phyloP scores from a whole-genome alignment of 2,797 vertebrate genomes.

The Zalophus californianus region DNA sequence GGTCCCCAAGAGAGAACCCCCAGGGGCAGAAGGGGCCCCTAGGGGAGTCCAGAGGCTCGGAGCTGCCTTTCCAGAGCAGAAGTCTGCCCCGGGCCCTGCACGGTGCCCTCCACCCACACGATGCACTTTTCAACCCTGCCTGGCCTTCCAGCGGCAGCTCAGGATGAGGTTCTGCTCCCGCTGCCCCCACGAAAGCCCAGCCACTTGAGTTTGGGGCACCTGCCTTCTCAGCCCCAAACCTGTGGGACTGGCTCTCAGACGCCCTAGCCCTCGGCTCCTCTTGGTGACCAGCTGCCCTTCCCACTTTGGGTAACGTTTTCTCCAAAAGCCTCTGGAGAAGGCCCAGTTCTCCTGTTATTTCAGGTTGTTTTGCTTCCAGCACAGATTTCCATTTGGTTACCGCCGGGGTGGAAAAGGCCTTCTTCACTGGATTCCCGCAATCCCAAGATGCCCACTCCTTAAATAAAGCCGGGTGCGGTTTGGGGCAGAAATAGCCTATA shows the following conservation, averaged over 20 bases:
- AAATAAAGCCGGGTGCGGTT: not conserved
- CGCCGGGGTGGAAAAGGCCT: not conserved
- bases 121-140: accelerated
- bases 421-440: not conserved
- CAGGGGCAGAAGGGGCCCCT: too few relatives aligned
- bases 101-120: not conserved
- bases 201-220: not conserved
- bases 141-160: not conserved
- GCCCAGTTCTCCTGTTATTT: conserved; percentile 48
- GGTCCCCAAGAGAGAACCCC: not conserved
- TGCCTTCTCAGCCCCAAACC: not conserved
- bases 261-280: not conserved
- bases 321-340: not conserved
- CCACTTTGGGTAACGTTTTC: accelerated
- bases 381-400: conserved; percentile 28
- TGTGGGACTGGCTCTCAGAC: not conserved
- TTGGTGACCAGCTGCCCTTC: not conserved
- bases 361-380: conserved; percentile 57
- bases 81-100: not conserved
- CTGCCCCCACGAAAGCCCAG: not conserved
- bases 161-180: too few relatives aligned
- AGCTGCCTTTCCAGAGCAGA: not conserved
- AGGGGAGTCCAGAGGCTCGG: not conserved
- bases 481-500: conserved; percentile 23
- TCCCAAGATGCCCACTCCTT: not conserved